Conservation (phyloP, 2,797 vertebrate genomes). For the Morus bassanus region DNA sequence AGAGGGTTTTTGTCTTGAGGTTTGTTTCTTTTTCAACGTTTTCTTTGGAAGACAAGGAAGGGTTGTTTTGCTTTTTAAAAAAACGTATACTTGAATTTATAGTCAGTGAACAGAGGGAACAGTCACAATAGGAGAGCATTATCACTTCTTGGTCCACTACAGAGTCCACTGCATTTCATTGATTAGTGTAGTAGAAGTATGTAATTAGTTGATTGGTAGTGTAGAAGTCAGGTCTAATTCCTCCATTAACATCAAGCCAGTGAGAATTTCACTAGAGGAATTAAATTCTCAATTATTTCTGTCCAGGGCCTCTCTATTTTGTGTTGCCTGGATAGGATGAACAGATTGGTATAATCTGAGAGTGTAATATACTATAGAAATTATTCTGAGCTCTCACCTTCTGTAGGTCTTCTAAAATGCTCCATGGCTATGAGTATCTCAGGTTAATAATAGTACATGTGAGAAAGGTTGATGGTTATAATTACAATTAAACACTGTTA, state of each 20-base stretch:
- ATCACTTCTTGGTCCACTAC: background rate
- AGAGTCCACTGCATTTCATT: background rate
- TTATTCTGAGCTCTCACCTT: background rate
- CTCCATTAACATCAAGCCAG: background rate
- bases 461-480: background rate
- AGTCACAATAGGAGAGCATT: background rate
- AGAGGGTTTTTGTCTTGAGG: background rate
- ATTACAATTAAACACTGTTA: background rate
- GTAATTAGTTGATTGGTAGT: background rate
- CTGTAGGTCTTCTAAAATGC: background rate
- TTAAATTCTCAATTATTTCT: background rate
- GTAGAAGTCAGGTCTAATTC: background rate
- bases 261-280: background rate
- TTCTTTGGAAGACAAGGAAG: background rate
- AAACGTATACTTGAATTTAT: background rate
- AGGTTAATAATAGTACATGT: background rate
- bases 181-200: background rate
- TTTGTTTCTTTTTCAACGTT: rapidly evolving
- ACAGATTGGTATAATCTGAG: background rate
- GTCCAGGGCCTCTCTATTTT: background rate
- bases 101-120: background rate
- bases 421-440: background rate
- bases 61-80: background rate
- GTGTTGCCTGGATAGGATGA: background rate
- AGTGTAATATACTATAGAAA: background rate